These are phyloP conservation scores for Callipepla californica DNA, from an alignment of 2,113 vertebrate genomes.

Conservation along the genomic window DNA sequence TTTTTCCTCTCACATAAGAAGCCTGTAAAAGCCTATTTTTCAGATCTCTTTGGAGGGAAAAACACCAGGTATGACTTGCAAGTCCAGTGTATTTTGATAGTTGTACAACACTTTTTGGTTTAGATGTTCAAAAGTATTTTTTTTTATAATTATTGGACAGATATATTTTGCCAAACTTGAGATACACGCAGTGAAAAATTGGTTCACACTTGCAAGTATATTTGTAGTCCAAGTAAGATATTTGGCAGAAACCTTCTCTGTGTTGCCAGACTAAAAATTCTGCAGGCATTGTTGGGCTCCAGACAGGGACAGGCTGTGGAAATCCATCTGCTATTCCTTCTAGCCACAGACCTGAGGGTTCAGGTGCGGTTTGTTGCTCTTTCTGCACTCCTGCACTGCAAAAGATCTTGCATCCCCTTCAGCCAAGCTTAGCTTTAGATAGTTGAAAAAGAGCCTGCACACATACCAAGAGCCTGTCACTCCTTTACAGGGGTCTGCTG, in stretches of 20 bases:
- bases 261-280: neutral
- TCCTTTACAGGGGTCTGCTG: neutral
- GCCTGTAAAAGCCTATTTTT: neutral
- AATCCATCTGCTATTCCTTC: neutral
- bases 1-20: neutral
- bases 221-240: neutral
- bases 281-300: neutral
- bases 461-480: neutral
- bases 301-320: neutral
- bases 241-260: neutral
- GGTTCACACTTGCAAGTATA: neutral
- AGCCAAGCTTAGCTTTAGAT: neutral
- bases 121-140: neutral
- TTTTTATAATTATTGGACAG: neutral
- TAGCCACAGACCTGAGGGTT: neutral
- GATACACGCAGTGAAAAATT: neutral
- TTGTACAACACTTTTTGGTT: neutral
- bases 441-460: neutral
- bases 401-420: neutral
- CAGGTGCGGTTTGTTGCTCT: neutral
- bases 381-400: neutral
- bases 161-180: neutral
- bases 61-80: neutral
- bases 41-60: neutral
- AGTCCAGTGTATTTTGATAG: conserved; percentile 1